Evolutionary conservation across 23 tunicate genomes (phyloP), one percentile per base, ranked within the genome.

Genomic region (Styela plicata): DNA sequence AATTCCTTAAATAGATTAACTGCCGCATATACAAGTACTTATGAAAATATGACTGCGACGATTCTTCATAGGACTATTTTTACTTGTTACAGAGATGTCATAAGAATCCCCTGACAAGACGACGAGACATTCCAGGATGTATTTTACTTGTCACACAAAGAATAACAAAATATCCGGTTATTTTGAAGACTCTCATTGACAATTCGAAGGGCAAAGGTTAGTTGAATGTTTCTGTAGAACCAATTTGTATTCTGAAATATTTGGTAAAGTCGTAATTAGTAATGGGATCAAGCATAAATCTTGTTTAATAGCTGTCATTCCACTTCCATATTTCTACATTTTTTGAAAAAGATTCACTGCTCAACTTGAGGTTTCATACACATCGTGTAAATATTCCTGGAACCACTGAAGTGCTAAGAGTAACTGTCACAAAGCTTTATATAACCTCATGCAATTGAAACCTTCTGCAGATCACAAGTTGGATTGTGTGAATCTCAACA

Each of bases 151-250:
- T 90, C 33, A 95, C 99, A 32, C 99, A 95, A 63, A 70, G 99
- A 53, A 80, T 91, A 44, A 95, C 99, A 31, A 95, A 95, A 82
- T 95, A 95, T 71, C 99, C 99, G 16, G 79, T 95, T 44, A 86
- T 95, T 82, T 30, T 95, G 85, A 83, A 95, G 66, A 83, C 95
- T 1, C 57, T 95, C 52, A 36, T 90, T 24, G 91, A 94, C 57
- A 89, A 89, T 57, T 74, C 97, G 24, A 76, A 53, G 21, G 80
- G 79, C 65, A 92, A 92, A 84, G 97, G 97, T 87, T 79, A 44
- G 74, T 67, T n/a, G n/a, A n/a, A n/a, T n/a, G n/a, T n/a, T n/a
- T n/a, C n/a, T n/a, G n/a, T n/a, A n/a, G n/a, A n/a, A n/a, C n/a
- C n/a, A n/a, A n/a, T n/a, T n/a, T n/a, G n/a, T n/a, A n/a, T n/a